Evolutionary conservation across 2,113 vertebrate species (phyloP), one percentile per base, ranked within the genome.

Genomic region (Megalops atlanticus): DNA sequence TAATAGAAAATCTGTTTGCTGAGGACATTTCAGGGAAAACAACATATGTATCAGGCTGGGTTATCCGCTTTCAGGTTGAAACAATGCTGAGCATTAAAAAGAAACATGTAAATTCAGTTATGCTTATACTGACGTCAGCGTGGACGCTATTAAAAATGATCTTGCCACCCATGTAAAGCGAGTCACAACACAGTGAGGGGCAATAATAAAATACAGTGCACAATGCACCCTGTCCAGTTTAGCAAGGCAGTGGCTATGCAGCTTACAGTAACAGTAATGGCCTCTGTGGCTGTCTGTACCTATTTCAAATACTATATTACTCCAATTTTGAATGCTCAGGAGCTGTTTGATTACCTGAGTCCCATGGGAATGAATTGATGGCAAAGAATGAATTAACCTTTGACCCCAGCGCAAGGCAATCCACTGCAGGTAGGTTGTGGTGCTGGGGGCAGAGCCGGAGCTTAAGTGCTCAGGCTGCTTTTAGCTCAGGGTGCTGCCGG

Each of bases 321-420:
- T 76, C 73, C 54, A 43, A 39, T 16, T 72, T 77, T 39, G 36
- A 21, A 82, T n/a, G 40, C 35, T 49, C 49, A 40, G 45, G 83
- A 85, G 85, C 71, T 71, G 49, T 33, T 16, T 52, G 33, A 74
- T 71, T 81, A 52, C 41, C 39, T 73, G 36, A 79, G 83, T 74
- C 81, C 78, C 84, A 79, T 77, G 78, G 78, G 86, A 86, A 88
- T 91, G 84, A 64, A 83, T 52, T 84, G 90, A 87, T 84, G 83
- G 88, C 84, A 86, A 92, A 86, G 89, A 85, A 90, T 86, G 82
- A 79, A 77, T 85, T 85, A 82, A 89, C 89, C 89, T 87, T 89
- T 90, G 82, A 90, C 87, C 87, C 82, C 74, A 47, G 43, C 70
- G 40, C 54, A 38, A 80, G 81, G 79, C 58, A 78, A 81, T 83